Conservation (phyloP, 2,888 invertebrate genomes). For the Germaria angustata region DNA sequence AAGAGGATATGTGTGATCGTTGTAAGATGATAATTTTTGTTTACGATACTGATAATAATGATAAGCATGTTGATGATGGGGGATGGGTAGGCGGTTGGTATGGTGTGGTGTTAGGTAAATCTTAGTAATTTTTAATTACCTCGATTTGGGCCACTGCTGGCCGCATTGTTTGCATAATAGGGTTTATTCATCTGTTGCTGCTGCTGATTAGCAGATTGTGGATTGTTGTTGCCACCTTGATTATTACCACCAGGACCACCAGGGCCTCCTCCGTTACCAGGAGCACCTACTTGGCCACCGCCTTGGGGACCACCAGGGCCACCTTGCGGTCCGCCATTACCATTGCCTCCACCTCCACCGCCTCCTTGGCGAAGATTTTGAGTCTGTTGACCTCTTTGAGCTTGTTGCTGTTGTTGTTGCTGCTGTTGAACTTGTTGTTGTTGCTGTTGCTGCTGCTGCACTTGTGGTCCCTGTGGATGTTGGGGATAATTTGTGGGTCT, state of each 20-base stretch:
- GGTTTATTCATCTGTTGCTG: slow-evolving; percentile 77
- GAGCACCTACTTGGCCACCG: slow-evolving; percentile 68
- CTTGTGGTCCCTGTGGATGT: slow-evolving; percentile 74
- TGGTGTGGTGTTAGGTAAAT: slow-evolving; percentile 29
- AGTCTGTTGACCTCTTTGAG: slow-evolving; percentile 72
- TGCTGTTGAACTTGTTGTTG: slow-evolving; percentile 72
- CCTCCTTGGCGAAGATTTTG: slow-evolving; percentile 73
- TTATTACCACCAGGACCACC: slow-evolving; percentile 73
- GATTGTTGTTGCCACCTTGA: slow-evolving; percentile 70
- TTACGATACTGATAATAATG: neutral
- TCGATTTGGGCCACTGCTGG: slow-evolving; percentile 72
- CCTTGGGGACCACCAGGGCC: slow-evolving; percentile 67
- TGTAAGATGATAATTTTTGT: slow-evolving; percentile 4
- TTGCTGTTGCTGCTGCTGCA: slow-evolving; percentile 70
- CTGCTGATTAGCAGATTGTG: slow-evolving; percentile 66
- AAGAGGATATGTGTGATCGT: neutral
- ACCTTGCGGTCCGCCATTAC: slow-evolving; percentile 66
- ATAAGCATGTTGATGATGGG: neutral
- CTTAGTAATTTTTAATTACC: slow-evolving; percentile 75
- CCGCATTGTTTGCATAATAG: slow-evolving; percentile 76
- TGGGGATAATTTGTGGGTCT: slow-evolving; percentile 80
- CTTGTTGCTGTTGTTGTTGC: slow-evolving; percentile 73
- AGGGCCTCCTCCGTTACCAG: slow-evolving; percentile 65
- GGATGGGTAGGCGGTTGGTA: neutral
- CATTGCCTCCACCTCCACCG: slow-evolving; percentile 69